Conservation (phyloP, 2,797 vertebrate genomes). For the Carapus acus region DNA sequence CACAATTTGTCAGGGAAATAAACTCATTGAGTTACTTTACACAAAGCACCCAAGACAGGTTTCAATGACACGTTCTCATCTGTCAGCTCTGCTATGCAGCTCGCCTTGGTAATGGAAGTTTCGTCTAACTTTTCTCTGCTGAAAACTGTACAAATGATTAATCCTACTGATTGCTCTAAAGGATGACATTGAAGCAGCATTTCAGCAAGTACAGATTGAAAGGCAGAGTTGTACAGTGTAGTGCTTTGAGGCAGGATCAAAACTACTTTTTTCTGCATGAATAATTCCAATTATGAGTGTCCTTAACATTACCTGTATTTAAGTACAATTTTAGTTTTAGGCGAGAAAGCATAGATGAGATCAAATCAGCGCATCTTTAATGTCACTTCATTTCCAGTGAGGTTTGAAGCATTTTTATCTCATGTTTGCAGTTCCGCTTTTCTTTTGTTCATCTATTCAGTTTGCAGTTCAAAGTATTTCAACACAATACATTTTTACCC, state of each 20-base stretch:
- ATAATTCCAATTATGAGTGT: constrained; percentile 35
- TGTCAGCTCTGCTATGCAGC: not conserved
- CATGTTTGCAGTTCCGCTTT: constrained; percentile 36
- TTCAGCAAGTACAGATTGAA: not conserved
- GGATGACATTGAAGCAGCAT: constrained; percentile 7
- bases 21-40: not conserved
- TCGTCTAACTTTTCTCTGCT: too few species aligned
- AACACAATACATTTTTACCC: constrained; percentile 59
- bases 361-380: constrained; percentile 57
- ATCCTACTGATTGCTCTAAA: not conserved
- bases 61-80: not conserved
- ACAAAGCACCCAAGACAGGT: not conserved
- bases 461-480: constrained; percentile 42
- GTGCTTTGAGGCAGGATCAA: constrained; percentile 29
- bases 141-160: not conserved
- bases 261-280: constrained; percentile 23
- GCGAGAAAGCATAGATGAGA: constrained; percentile 24
- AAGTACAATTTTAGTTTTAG: constrained; percentile 12
- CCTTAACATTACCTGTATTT: constrained; percentile 24
- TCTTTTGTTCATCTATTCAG: constrained; percentile 43
- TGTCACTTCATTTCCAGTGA: constrained; percentile 49
- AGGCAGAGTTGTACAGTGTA: constrained; percentile 37
- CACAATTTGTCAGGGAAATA: not conserved
- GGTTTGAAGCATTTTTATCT: constrained; percentile 54
- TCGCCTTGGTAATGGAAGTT: not conserved